Evolutionary conservation across 2,888 invertebrate species (phyloP), one percentile per base, ranked within the genome.

Genomic region (Macroteleia sp.): DNA sequence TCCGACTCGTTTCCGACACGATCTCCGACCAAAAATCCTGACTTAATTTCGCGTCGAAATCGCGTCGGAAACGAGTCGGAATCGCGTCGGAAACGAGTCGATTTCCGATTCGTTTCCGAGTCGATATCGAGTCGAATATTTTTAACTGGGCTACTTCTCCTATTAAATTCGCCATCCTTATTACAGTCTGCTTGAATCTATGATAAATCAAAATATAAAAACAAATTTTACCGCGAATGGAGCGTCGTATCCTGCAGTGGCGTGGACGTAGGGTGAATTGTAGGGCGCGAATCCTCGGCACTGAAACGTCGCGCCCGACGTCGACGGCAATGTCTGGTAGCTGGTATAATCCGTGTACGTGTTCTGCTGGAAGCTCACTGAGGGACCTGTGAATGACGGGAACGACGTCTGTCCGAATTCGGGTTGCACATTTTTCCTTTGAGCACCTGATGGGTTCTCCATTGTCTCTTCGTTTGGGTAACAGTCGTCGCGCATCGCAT

Each of bases 401-500:
- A 91, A 91, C 42, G 88, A 62, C 34, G 73, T 84, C 73, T 89
- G 89, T 54, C 83, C 86, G 70, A 91, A 91, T 44, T 90, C 90
- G 3, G 87, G 85, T 62, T 92, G 92, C 79, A 92, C 92, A 19
- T 34, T 46, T 77, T 92, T 93, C 61, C 90, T 90, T 50, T 91
- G 90, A 76, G 89, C 90, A 19, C 88, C 82, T 77, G 90, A 92
- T 71, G 90, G 54, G 32, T 81, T 85, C n/a, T 92, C 92, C 36
- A 89, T 92, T 76, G 92, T 92, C 76, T 93, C 93, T 73, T 93
- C 92, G 77, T 92, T 93, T 1, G 91, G 88, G 87, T 94, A 94
- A 82, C 93, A 94, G 80, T 94, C 94, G 82, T 94, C 94, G 52
- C 94, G 91, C 82, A 94, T 94, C 2, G 93, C 92, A 83, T 94